Percentiles rank a stretch among this genome's conserved stretches.
These are phyloP conservation scores for Candoia aspera DNA, from an alignment of 2,113 vertebrate genomes.

Conservation along the genomic window DNA sequence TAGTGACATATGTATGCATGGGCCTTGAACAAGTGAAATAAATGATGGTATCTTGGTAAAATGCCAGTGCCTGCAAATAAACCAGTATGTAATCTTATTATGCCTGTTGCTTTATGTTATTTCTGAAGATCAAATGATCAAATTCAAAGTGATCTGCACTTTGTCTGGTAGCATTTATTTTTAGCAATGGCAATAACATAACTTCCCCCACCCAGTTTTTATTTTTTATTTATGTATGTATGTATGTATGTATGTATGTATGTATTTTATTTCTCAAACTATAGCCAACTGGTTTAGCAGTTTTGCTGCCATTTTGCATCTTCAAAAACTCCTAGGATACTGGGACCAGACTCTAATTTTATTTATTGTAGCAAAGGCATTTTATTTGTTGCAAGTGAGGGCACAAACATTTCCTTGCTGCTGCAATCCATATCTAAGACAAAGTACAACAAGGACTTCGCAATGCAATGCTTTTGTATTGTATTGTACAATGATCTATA, in stretches of 20 bases:
- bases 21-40: constrained; percentile 36
- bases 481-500: too few relatives aligned
- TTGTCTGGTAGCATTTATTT: neutral
- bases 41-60: constrained; percentile 48
- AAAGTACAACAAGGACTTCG: neutral
- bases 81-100: constrained; percentile 12
- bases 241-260: too few relatives aligned
- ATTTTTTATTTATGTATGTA: neutral
- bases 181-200: neutral
- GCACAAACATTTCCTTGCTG: too few relatives aligned
- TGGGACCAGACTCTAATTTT: neutral
- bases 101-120: constrained; percentile 20
- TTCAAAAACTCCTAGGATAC: neutral
- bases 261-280: neutral
- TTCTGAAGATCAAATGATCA: neutral
- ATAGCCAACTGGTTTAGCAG: neutral
- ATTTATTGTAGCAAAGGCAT: neutral
- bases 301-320: neutral
- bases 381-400: neutral
- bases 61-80: constrained; percentile 37
- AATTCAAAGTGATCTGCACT: neutral
- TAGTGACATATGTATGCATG: neutral
- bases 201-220: neutral
- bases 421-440: constrained; percentile 54
- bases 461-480: neutral